A percentile compares a stretch with the other conserved stretches of the same genome.
Conservation (phyloP, 2,113 vertebrate species). For the Ceyx cyanopectus region DNA sequence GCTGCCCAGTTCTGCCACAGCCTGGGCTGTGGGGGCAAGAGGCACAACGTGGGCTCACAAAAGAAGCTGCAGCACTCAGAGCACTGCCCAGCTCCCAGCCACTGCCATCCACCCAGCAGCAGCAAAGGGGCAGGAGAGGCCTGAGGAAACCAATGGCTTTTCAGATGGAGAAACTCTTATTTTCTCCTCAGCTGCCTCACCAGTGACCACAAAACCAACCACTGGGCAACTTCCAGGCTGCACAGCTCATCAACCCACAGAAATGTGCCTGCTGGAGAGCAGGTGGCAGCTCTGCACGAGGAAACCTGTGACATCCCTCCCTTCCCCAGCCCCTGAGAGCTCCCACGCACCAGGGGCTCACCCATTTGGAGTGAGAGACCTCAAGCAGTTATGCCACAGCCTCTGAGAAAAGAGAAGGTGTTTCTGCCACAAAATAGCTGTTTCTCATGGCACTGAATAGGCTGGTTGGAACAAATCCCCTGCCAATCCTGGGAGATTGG, state of each 20-base stretch:
- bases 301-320: not conserved
- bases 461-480: not conserved
- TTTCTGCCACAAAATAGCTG: not conserved
- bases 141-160: not conserved
- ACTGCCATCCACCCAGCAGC: rapidly evolving
- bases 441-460: not conserved
- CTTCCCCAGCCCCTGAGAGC: not conserved
- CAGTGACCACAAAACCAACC: not conserved
- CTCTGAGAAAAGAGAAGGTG: not conserved
- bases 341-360: not conserved
- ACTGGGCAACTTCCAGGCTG: not conserved
- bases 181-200: not conserved
- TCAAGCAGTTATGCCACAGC: not conserved
- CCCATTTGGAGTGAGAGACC: not conserved
- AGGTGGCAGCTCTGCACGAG: rapidly evolving
- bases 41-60: not conserved
- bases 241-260: not conserved
- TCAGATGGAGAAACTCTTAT: not conserved
- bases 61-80: not conserved
- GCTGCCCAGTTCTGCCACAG: not conserved
- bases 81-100: not conserved
- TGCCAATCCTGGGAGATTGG: not conserved
- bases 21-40: not conserved
- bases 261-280: not conserved
- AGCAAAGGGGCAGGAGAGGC: rapidly evolving